Conservation (phyloP, 2,888 invertebrate species). For the Catonia carolina region DNA sequence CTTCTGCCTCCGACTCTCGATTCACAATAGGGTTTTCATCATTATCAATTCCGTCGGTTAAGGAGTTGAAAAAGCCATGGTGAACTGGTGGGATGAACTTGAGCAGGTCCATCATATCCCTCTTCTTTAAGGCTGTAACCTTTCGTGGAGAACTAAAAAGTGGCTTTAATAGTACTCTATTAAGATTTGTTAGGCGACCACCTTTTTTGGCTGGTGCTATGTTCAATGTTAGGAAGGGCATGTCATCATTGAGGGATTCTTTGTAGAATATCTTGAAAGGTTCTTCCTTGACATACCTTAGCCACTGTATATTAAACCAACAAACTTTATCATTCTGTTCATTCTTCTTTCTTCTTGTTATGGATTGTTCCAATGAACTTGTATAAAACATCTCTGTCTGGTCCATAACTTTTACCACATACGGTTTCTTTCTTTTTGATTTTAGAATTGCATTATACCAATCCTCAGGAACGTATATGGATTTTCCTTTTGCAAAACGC, state of each 20-base stretch:
- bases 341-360: constrained; percentile 4
- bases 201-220: neutral
- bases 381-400: neutral
- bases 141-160: neutral
- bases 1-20: neutral
- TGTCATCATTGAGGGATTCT: neutral
- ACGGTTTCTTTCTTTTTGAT: neutral
- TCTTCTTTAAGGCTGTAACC: neutral
- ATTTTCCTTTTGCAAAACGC: neutral
- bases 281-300: constrained; percentile 12
- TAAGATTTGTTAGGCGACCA: neutral
- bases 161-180: neutral
- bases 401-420: neutral
- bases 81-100: neutral
- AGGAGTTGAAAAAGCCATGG: neutral
- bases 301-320: constrained; percentile 14
- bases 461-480: neutral
- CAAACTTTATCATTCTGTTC: constrained; percentile 9
- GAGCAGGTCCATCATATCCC: neutral
- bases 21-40: neutral
- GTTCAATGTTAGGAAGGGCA: neutral
- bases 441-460: neutral
- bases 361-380: neutral
- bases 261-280: constrained; percentile 12
- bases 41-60: neutral